phyloP scores from a whole-genome alignment of 1,140 invertebrate species.

The Psix sp. region DNA sequence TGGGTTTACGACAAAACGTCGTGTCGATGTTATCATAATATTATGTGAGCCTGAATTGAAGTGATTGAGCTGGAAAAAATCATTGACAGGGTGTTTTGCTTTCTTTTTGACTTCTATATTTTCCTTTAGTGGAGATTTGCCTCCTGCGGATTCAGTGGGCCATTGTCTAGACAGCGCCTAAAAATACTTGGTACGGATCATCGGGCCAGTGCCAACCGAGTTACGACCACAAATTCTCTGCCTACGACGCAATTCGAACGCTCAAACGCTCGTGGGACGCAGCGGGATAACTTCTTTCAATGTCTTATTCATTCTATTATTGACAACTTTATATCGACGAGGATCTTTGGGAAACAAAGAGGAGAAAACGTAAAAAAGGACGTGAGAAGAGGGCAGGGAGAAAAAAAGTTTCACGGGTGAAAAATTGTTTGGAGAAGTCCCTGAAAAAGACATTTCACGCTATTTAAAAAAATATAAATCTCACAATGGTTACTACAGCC shows the following conservation, averaged over 20 bases:
- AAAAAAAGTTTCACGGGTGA: slow-evolving; percentile 24
- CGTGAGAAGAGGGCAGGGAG: no score
- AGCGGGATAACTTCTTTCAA: slow-evolving; percentile 54
- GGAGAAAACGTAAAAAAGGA: no score
- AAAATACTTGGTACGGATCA: slow-evolving; percentile 36
- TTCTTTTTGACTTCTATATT: slow-evolving; percentile 58
- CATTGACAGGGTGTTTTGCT: slow-evolving; percentile 51
- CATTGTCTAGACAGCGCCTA: slow-evolving; percentile 44
- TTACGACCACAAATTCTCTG: slow-evolving; percentile 47
- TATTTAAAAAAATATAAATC: slow-evolving; percentile 54
- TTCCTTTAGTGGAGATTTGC: slow-evolving; percentile 25
- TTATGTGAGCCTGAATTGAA: slow-evolving; percentile 33
- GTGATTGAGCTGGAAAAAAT: slow-evolving; percentile 25
- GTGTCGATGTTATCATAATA: slow-evolving; percentile 37
- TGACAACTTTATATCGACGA: slow-evolving; percentile 52
- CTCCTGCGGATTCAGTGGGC: slow-evolving; percentile 26
- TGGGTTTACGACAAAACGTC: slow-evolving; percentile 1
- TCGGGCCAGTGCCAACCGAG: slow-evolving; percentile 42
- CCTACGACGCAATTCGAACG: slow-evolving; percentile 45
- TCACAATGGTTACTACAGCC: slow-evolving; percentile 44
- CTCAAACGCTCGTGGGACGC: slow-evolving; percentile 51
- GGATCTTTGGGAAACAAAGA: slow-evolving; percentile 24
- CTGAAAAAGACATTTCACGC: slow-evolving; percentile 54
- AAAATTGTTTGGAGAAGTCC: slow-evolving; percentile 48
- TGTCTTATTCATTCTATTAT: slow-evolving; percentile 48